These are phyloP conservation scores for Geopemphigus sp. DNA, from an alignment of 1,140 invertebrate species.

Conservation along the genomic window DNA sequence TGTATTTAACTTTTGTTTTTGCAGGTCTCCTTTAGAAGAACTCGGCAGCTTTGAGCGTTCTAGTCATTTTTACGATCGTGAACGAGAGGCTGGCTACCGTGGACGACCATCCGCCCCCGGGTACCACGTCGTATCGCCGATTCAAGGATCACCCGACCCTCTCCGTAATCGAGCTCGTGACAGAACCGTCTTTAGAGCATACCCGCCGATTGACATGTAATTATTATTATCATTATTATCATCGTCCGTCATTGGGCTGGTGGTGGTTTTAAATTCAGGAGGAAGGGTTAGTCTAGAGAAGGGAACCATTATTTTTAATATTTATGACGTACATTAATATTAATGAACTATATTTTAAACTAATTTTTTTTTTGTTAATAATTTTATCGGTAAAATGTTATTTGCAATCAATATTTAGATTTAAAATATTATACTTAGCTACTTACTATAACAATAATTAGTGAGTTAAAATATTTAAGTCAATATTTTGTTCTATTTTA, in stretches of 20 bases:
- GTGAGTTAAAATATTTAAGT: too few relatives aligned
- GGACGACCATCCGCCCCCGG: constrained; percentile 55
- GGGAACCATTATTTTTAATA: neutral
- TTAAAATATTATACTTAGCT: too few relatives aligned
- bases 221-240: neutral
- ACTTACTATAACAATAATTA: too few relatives aligned
- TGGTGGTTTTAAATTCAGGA: too few relatives aligned
- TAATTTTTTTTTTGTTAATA: too few relatives aligned
- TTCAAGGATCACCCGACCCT: constrained; percentile 55
- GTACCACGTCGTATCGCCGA: constrained; percentile 54
- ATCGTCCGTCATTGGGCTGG: too few relatives aligned
- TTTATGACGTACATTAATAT: neutral
- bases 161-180: constrained; percentile 54
- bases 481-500: too few relatives aligned
- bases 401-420: too few relatives aligned
- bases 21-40: constrained; percentile 55
- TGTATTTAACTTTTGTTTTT: constrained; percentile 26
- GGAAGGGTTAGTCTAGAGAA: neutral
- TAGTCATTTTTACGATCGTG: constrained; percentile 58
- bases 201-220: constrained; percentile 31
- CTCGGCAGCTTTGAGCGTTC: constrained; percentile 57
- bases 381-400: too few relatives aligned
- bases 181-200: constrained; percentile 39
- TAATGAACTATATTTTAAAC: neutral
- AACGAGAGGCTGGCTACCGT: constrained; percentile 53